Evolutionary conservation across 2,797 vertebrate genomes (phyloP).

Genomic region (Myiotriccus ornatus): DNA sequence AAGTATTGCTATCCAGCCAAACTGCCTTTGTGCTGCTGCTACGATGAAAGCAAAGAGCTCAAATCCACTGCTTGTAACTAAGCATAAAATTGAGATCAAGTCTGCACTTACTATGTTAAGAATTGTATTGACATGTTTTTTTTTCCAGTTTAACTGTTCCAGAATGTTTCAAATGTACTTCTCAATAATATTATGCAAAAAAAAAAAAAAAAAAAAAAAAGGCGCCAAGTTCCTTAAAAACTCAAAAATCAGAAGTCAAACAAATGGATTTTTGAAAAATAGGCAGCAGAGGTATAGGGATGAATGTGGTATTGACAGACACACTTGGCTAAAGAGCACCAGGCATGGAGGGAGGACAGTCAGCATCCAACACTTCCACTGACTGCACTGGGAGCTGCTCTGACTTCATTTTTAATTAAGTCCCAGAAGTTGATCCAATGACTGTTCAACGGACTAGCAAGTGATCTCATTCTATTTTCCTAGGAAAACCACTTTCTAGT

Average conservation of each 20-base stretch:
- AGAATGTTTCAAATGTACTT: neutral
- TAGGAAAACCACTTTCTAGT: neutral
- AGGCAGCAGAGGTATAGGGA: neutral
- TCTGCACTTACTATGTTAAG: neutral
- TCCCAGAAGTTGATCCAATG: neutral
- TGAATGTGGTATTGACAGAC: rapidly evolving
- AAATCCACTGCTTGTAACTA: neutral
- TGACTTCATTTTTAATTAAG: neutral
- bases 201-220: neutral
- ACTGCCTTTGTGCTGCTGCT: neutral
- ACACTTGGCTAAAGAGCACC: neutral
- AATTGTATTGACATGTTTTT: neutral
- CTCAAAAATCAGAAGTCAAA: neutral
- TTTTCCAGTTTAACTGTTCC: neutral
- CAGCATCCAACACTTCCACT: neutral
- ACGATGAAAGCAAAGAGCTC: neutral
- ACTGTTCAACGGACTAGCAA: neutral
- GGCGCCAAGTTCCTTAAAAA: neutral
- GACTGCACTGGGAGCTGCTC: neutral
- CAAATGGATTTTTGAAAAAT: neutral
- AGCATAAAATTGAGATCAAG: neutral
- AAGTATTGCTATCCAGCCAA: neutral
- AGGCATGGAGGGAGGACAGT: rapidly evolving
- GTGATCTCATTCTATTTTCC: neutral
- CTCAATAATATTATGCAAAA: neutral